Evolutionary conservation across 2,113 vertebrate species (phyloP).

Genomic region (Peromyscus californicus): DNA sequence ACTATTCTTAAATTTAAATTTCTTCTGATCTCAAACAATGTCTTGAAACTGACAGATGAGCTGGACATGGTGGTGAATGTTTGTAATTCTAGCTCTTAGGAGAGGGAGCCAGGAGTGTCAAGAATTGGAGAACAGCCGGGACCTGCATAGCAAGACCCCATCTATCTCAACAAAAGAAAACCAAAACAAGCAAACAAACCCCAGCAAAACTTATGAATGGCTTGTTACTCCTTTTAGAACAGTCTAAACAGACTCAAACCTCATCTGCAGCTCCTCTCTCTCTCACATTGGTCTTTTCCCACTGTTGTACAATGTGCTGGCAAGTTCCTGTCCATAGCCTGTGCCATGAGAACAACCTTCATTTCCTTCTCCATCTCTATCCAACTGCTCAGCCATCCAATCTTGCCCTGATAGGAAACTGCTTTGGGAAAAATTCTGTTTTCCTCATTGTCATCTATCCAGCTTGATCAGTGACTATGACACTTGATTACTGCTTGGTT

Average conservation of each 20-base stretch:
- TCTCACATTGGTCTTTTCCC: neutral
- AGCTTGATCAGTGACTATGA: neutral
- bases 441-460: neutral
- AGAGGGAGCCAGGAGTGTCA: neutral
- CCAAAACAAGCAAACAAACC: neutral
- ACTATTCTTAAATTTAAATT: slow-evolving; percentile 3
- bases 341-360: neutral
- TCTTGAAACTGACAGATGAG: neutral
- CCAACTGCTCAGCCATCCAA: neutral
- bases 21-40: neutral
- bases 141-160: neutral
- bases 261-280: neutral
- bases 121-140: neutral
- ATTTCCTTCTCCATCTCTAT: neutral
- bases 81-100: neutral
- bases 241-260: neutral
- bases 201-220: neutral
- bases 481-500: neutral
- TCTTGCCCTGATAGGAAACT: neutral
- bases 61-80: neutral
- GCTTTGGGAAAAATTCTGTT: neutral
- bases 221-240: neutral
- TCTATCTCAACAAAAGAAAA: neutral
- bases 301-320: neutral
- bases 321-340: neutral